Evolutionary conservation across 2,888 invertebrate genomes (phyloP), one percentile per base, ranked within the genome.

Genomic region (Prionchulus punctatus): DNA sequence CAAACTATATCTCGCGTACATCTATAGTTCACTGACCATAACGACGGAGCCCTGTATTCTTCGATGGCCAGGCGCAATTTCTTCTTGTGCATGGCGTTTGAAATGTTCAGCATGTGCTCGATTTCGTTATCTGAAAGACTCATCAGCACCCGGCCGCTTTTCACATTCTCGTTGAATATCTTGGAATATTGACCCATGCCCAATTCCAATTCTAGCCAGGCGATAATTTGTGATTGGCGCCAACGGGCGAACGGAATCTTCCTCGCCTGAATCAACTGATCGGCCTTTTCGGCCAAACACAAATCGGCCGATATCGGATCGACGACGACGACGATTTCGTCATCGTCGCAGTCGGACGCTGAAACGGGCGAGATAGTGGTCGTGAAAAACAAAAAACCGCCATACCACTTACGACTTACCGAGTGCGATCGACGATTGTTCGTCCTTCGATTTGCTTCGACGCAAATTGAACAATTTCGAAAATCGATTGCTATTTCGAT

Each of bases 181-280:
- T 84, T 81, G 1, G 88, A 88, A 66, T 90, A 90, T 67, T 88
- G 88, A 0, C 89, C 87, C 90, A 92, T 90, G 54, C 88, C 89
- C 3, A 92, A 79, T 0, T 88, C 86, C 30, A 91, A 82, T 73
- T 91, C 91, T 53, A 92, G 76, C 91, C 91, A 92, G 1, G 91
- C 89, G 43, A 90, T 79, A 55, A 92, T 89, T 59, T 89, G 89
- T 0, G 87, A 85, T 18, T 91, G 88, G 58, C 87, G 80, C 91
- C 91, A 92, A 67, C 86, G 77, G 59, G 86, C 84, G 76, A 91
- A 83, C 4, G 89, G 88, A 58, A 87, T 65, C 7, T 78, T 54
- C 81, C 83, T 43, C 81, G 85, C 51, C 72, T 89, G 88, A 30
- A 88, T 80, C 45, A 91, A 75, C 50, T 81, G 71, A 58, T 80